phyloP scores from a whole-genome alignment of 2,888 invertebrate species.

The Gnatocerus cornutus region DNA sequence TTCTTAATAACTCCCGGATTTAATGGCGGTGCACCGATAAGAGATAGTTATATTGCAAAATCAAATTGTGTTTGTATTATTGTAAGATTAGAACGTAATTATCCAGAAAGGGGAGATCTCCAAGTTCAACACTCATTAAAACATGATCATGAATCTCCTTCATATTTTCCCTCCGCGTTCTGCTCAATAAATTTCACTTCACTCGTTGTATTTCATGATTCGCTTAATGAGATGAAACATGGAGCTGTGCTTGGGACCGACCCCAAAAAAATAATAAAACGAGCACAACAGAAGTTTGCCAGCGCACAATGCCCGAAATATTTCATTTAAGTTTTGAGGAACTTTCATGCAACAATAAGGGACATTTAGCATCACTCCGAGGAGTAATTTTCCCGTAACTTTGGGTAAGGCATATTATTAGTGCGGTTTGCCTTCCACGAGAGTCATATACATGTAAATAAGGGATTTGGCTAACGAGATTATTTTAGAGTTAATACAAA shows the following conservation, averaged over 20 bases:
- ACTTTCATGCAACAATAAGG: conserved; percentile 24
- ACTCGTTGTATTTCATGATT: neutral
- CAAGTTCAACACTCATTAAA: no score
- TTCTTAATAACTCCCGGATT: no score
- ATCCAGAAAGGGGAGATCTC: no score
- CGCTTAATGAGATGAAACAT: conserved; percentile 8
- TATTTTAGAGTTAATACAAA: conserved; percentile 6
- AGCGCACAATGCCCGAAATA: conserved; percentile 4
- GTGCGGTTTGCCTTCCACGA: neutral
- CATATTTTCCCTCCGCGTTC: no score
- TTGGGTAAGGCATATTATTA: neutral
- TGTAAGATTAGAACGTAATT: no score
- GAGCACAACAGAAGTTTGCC: neutral
- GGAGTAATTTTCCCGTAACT: conserved; percentile 26
- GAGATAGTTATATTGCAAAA: no score
- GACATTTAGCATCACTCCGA: conserved; percentile 25
- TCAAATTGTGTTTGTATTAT: no score
- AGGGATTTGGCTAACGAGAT: conserved; percentile 17
- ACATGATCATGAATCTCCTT: no score
- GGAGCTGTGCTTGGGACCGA: neutral
- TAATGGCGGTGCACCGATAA: no score
- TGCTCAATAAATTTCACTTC: no score
- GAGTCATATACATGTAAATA: conserved; percentile 30
- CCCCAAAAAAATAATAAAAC: conserved; percentile 12
- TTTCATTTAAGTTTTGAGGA: conserved; percentile 27